These are phyloP conservation scores for Tragelaphus buxtoni DNA, from an alignment of 2,113 vertebrate genomes.

Conservation along the genomic window DNA sequence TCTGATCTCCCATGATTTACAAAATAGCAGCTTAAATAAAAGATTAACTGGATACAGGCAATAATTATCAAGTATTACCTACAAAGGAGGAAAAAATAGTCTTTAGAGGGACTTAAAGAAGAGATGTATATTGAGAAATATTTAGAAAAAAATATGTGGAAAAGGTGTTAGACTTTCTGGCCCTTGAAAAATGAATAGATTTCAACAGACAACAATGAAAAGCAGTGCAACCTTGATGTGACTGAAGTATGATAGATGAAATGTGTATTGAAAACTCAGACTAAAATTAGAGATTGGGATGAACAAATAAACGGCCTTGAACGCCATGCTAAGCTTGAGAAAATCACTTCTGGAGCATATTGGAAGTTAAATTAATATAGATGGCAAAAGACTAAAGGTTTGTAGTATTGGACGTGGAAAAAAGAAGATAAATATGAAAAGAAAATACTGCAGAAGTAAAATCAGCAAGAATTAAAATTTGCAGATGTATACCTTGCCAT, in stretches of 20 bases:
- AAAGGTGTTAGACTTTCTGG: neutral
- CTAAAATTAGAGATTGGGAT: neutral
- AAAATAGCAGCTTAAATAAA: neutral
- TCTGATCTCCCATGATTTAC: neutral
- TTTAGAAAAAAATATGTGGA: neutral
- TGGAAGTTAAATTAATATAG: neutral
- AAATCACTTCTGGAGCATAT: neutral
- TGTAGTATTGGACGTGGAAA: neutral
- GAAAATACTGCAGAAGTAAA: neutral
- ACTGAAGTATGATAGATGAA: neutral
- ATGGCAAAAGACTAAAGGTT: neutral
- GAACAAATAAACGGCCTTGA: neutral
- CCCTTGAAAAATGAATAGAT: neutral
- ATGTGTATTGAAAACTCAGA: neutral
- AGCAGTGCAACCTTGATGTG: neutral
- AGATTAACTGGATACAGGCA: neutral
- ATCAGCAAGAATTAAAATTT: constrained; percentile 9
- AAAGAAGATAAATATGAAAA: neutral
- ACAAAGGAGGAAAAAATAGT: neutral
- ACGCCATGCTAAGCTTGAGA: neutral
- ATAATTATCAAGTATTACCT: neutral
- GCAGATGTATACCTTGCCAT: constrained; percentile 9
- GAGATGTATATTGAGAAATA: neutral
- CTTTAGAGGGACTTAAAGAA: neutral
- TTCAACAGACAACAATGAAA: neutral